Base-by-base conservation (phyloP, 2,797 vertebrate genomes). In the Argentina silus region DNA sequence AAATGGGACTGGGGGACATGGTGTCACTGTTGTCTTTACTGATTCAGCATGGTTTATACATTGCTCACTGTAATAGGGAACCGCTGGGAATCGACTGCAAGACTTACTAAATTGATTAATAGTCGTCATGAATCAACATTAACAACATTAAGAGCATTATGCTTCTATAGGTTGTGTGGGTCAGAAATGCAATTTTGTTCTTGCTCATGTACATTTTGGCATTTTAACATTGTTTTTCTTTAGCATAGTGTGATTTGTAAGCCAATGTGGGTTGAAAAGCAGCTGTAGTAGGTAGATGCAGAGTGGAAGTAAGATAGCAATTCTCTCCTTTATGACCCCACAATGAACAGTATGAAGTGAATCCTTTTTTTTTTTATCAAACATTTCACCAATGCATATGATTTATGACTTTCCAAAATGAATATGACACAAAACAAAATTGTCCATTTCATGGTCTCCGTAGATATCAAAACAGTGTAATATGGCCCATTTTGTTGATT, bases 351-450 rank as follows among this genome's bases (percentile, higher is more conserved):
- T 17, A 11, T 64, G 47, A 60, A 53, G 59, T 21, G 48, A 53
- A 68, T 74, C 4, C 55, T 60, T 62, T 36, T 8, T 27, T 53
- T 17, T 63, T 53, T 51, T 42, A 62, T 63, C 15, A 10, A 62
- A 62, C 36, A 48, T 62, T 51, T 43, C 57, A 68, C 57, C 36
- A 68, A 55, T 62, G 45, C 62, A 53, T 12, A 56, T 44, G 77
- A 83, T 85, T 75, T 79, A 86, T 81, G 77, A 73, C 73, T 73
- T 71, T 59, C 67, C 65, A 77, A 76, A 88, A 72, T 55, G 69
- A 84, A 79, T 50, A 71, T 77, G 82, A 68, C 81, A 81, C 59
- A 81, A 77, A 73, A 76, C 76, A 77, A 87, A 85, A 80, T 69
- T 76, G 81, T 65, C 23, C 64, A 74, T 87, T 85, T 79, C 74